Conservation (phyloP, 2,888 invertebrate species). For the Xanthia icteritia region DNA sequence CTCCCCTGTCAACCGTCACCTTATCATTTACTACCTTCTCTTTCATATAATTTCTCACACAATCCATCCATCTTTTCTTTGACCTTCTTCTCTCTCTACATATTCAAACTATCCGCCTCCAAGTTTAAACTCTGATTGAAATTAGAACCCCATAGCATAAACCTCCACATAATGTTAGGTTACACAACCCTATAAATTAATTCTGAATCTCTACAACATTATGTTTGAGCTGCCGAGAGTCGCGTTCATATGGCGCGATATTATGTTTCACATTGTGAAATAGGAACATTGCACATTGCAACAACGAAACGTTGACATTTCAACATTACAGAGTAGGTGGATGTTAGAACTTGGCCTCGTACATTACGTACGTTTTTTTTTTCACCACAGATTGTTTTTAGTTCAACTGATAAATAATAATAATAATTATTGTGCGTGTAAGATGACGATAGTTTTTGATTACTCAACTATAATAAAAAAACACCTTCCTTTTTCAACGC, state of each 20-base stretch:
- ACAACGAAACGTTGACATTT: conserved; percentile 38
- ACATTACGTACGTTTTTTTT: not conserved
- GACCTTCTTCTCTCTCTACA: not conserved
- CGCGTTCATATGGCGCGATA: conserved; percentile 20
- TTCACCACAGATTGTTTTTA: conserved; percentile 18
- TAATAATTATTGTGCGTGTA: not conserved
- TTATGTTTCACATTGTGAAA: conserved; percentile 42
- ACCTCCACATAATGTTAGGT: not conserved
- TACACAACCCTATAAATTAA: conserved; percentile 32
- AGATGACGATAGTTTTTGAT: not conserved
- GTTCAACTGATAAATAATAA: no score
- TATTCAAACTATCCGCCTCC: not conserved
- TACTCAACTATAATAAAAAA: not conserved
- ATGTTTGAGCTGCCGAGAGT: conserved; percentile 27
- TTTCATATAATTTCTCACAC: not conserved
- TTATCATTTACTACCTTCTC: not conserved
- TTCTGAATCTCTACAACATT: conserved; percentile 44
- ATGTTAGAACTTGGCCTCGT: conserved; percentile 36
- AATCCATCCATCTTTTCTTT: not conserved
- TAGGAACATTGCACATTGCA: not conserved
- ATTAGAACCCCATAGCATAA: not conserved
- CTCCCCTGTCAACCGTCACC: not conserved
- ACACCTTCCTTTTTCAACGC: not conserved
- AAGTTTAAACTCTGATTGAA: conserved; percentile 1
- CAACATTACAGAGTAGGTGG: conserved; percentile 27